Percentiles rank a stretch among this genome's conserved stretches.
Evolutionary conservation across 2,888 invertebrate species (phyloP).

Genomic region (Caenorhabditis japonica): DNA sequence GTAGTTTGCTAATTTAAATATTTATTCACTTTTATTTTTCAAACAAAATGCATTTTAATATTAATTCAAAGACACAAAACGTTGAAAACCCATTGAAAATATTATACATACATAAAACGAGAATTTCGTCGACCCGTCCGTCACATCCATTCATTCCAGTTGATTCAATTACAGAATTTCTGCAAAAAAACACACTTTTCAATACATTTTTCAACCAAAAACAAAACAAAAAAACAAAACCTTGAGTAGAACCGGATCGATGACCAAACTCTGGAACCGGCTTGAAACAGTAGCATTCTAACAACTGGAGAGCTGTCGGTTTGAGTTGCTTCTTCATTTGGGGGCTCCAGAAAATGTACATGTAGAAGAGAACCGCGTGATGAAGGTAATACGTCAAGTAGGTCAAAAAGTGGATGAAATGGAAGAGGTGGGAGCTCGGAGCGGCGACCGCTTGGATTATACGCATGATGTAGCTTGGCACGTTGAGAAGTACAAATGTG

Average conservation of each 20-base stretch:
- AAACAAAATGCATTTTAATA: no score
- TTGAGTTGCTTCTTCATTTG: slow-evolving; percentile 77
- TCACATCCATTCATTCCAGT: no score
- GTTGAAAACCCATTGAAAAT: no score
- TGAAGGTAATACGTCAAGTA: slow-evolving; percentile 74
- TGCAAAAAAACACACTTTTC: no score
- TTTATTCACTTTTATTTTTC: no score
- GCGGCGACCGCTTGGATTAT: slow-evolving; percentile 45
- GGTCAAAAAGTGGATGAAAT: slow-evolving; percentile 58
- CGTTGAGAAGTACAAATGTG: slow-evolving; percentile 75
- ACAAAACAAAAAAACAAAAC: no score
- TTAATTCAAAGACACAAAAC: no score
- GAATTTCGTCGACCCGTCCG: no score
- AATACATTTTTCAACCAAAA: no score
- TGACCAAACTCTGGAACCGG: slow-evolving; percentile 76
- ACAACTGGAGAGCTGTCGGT: slow-evolving; percentile 74
- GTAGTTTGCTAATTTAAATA: no score
- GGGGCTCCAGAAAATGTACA: slow-evolving; percentile 76
- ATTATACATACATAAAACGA: no score
- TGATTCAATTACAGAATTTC: no score
- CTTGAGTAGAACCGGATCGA: slow-evolving; percentile 61
- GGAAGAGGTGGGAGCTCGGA: slow-evolving; percentile 45
- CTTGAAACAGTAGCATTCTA: slow-evolving; percentile 76
- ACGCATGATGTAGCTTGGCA: slow-evolving; percentile 72
- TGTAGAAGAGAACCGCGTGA: slow-evolving; percentile 73